These are phyloP conservation scores for Trichomalopsis sarcophagae DNA, from an alignment of 1,140 invertebrate genomes.

Conservation along the genomic window DNA sequence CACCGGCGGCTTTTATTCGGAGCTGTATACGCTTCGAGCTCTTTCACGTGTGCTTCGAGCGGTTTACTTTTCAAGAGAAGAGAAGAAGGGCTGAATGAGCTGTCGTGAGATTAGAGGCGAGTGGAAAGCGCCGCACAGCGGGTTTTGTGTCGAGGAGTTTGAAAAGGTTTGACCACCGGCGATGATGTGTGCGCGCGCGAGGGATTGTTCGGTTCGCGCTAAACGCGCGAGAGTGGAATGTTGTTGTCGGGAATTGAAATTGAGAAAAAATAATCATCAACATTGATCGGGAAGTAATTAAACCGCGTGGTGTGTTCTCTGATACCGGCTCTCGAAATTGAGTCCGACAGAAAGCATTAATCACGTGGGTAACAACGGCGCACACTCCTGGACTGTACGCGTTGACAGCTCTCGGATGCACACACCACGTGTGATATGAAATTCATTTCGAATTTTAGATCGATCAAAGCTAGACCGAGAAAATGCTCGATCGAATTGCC, in stretches of 20 bases:
- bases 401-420: background rate
- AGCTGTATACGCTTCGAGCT: background rate
- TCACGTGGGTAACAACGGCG: constrained; percentile 17
- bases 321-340: constrained; percentile 14
- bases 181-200: background rate
- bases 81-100: constrained; percentile 16
- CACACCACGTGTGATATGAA: background rate
- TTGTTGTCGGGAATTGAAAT: background rate
- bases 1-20: background rate
- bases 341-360: constrained; percentile 17
- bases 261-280: background rate
- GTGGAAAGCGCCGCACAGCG: constrained; percentile 15
- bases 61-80: background rate
- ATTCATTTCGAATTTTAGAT: background rate
- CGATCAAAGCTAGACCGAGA: background rate
- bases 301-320: background rate
- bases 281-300: constrained; percentile 46
- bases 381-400: background rate
- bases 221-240: constrained; percentile 26
- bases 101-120: constrained; percentile 28
- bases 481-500: background rate
- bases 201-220: constrained; percentile 1
- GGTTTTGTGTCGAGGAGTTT: background rate
- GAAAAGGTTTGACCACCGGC: constrained; percentile 31
- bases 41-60: background rate